Percentiles rank a stretch among this genome's conserved stretches.
Evolutionary conservation across 2,113 vertebrate genomes (phyloP).

Genomic region (Gallinago media): DNA sequence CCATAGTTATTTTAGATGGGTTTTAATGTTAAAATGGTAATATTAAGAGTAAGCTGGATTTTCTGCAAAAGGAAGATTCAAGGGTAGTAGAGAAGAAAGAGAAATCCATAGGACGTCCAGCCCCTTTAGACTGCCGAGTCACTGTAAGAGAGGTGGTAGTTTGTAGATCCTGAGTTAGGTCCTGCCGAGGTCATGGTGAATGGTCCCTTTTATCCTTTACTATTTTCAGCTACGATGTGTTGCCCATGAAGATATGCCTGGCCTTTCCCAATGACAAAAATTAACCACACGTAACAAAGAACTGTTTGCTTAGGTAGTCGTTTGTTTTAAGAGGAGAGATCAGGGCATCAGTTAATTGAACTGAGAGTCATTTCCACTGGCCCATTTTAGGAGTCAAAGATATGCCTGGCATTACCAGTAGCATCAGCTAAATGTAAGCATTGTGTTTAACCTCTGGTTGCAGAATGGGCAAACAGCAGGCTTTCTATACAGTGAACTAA

Average conservation of each 20-base stretch:
- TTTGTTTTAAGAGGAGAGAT: background rate
- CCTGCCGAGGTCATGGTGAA: background rate
- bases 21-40: background rate
- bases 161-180: background rate
- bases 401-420: background rate
- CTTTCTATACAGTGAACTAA: background rate
- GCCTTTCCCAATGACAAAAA: background rate
- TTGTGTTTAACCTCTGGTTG: background rate
- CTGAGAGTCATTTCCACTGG: background rate
- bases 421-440: background rate
- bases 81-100: background rate
- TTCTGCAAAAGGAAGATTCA: background rate
- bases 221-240: background rate
- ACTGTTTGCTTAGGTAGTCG: background rate
- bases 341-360: background rate
- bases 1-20: background rate
- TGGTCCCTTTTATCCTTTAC: background rate
- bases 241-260: background rate
- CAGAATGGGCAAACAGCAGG: background rate
- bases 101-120: fast-evolving
- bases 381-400: background rate
- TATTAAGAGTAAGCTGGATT: background rate
- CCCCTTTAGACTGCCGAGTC: background rate
- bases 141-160: background rate
- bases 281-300: background rate